Evolutionary conservation across 2,113 vertebrate genomes (phyloP), one percentile per base, ranked within the genome.

Genomic region (Psilopogon haemacephalus): DNA sequence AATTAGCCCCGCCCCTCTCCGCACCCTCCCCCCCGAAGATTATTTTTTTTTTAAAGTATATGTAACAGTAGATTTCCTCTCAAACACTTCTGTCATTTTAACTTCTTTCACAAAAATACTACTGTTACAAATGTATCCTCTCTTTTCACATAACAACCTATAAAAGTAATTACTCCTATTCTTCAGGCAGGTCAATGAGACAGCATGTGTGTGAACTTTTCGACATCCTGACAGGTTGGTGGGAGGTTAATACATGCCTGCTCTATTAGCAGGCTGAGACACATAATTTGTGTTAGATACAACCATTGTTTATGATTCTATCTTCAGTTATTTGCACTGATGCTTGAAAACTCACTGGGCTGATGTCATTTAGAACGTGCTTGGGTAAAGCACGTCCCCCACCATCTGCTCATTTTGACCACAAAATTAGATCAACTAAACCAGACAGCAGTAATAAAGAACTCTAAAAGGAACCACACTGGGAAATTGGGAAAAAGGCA

Each of bases 331-430:
- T 90, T 92, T 71, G 26, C 6, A 3, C 46, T 10, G 7, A 24
- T 68, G 44, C 37, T 77, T 72, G n/a, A n/a, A 48, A 93, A 87
- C 59, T 62, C 77, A 64, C 71, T 76, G 69, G 82, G 54, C 20
- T 85, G 71, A 46, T 80, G 59, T 27, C 0, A 0, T 56, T 88
- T 59, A 82, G 68, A 93, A 87, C 20, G 13, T 86, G 44, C 74
- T 59, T 40, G 77, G 55, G 77, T 87, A 92, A 28, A 83, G 12
- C 37, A 42, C 1, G 1, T 55, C 74, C 71, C 84, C 50, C 58
- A 83, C 81, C 76, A 80, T 87, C 89, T 92, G 92, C 58, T 90
- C 54, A 46, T 73, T 93, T 62, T 67, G 37, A 92, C 46, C 86
- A 85, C 84, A 70, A 42, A 70, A 87, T 79, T 59, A 74, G 32